Percentiles rank a stretch among this genome's conserved stretches.
phyloP scores from a whole-genome alignment of 2,113 vertebrate species.

The Donacobius atricapilla region DNA sequence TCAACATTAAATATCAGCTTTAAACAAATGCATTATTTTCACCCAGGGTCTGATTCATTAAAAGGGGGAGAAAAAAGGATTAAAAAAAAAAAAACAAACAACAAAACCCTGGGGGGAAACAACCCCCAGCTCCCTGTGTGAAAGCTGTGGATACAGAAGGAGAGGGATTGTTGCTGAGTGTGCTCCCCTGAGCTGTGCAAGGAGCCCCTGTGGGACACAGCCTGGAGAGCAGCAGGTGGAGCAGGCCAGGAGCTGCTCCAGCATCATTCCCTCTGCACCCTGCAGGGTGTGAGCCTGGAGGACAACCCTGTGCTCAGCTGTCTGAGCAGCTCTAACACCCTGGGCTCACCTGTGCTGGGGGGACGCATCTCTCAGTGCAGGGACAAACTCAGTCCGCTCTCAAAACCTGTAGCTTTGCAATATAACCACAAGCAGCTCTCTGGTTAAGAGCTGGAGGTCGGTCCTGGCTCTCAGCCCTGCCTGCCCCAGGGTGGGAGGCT shows the following conservation, averaged over 20 bases:
- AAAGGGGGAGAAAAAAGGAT: neutral
- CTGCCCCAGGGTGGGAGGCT: neutral
- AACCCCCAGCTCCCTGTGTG: neutral
- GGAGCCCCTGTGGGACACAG: neutral
- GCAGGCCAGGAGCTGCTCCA: neutral
- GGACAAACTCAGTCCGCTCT: fast-evolving
- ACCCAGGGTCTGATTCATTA: constrained; percentile 62
- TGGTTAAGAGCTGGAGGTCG: neutral
- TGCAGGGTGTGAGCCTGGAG: neutral
- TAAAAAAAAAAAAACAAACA: neutral
- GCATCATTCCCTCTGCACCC: neutral
- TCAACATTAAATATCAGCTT: constrained; percentile 24
- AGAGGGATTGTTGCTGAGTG: neutral
- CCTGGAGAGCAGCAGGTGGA: neutral
- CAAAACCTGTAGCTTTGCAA: neutral
- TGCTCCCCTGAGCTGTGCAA: neutral
- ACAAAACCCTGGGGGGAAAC: neutral
- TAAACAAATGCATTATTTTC: neutral
- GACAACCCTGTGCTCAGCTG: neutral
- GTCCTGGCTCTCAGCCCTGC: neutral
- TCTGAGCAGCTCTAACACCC: neutral
- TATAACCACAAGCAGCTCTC: neutral
- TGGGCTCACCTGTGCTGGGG: neutral
- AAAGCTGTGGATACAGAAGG: neutral
- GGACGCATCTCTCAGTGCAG: fast-evolving